These are phyloP conservation scores for Stictocephala bisonia DNA, from an alignment of 2,888 invertebrate species.

Conservation along the genomic window DNA sequence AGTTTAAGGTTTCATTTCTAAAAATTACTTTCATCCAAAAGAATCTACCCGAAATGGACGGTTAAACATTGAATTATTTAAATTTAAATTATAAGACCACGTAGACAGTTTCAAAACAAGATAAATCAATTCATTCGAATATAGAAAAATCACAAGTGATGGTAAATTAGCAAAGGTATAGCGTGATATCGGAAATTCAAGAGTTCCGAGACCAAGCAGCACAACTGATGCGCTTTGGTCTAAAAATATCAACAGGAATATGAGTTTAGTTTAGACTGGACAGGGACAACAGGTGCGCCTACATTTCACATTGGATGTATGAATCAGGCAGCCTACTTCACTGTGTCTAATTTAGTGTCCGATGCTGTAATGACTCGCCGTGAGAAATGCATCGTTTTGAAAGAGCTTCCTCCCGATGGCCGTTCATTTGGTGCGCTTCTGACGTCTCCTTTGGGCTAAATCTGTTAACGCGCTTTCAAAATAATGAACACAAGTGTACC, in stretches of 20 bases:
- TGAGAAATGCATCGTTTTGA: constrained; percentile 42
- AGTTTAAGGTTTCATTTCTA: too few relatives aligned
- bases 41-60: too few relatives aligned
- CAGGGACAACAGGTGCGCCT: constrained; percentile 40
- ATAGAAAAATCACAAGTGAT: too few relatives aligned
- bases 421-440: constrained; percentile 33
- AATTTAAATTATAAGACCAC: too few relatives aligned
- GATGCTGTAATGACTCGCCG: constrained; percentile 26
- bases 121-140: too few relatives aligned
- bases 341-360: constrained; percentile 39
- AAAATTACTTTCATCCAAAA: too few relatives aligned
- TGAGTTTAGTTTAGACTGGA: constrained; percentile 39
- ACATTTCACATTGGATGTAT: constrained; percentile 38
- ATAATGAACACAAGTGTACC: constrained; percentile 35
- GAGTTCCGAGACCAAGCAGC: constrained; percentile 12
- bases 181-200: too few relatives aligned
- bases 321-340: constrained; percentile 35
- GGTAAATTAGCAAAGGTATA: too few relatives aligned
- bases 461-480: constrained; percentile 41
- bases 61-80: too few relatives aligned
- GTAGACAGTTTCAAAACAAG: too few relatives aligned
- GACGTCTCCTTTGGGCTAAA: constrained; percentile 34
- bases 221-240: constrained; percentile 39
- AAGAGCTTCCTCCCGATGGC: constrained; percentile 33
- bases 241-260: constrained; percentile 41